phyloP scores from a whole-genome alignment of 2,888 invertebrate genomes.

The Diplazon laetatorius region DNA sequence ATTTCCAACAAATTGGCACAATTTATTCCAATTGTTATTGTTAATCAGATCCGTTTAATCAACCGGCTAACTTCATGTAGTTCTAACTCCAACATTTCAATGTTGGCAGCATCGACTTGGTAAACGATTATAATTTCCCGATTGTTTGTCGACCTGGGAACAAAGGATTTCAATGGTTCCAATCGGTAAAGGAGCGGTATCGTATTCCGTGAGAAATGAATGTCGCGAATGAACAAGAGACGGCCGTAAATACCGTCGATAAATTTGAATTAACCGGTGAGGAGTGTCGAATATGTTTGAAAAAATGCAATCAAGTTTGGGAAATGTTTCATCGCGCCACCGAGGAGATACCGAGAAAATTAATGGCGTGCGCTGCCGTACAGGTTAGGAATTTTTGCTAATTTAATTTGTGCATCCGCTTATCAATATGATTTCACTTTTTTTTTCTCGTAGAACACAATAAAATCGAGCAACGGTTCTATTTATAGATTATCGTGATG shows the following conservation, averaged over 20 bases:
- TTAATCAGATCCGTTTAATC: too few relatives aligned
- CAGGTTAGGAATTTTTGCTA: conserved; percentile 74
- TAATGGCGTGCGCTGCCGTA: conserved; percentile 77
- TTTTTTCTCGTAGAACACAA: too few relatives aligned
- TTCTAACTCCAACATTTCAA: too few relatives aligned
- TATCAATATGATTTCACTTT: conserved; percentile 7
- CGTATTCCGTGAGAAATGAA: conserved; percentile 68
- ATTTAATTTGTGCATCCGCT: conserved; percentile 15
- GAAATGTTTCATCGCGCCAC: conserved; percentile 71
- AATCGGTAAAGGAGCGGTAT: conserved; percentile 43
- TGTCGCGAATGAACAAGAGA: conserved; percentile 66
- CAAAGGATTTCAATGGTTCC: too few relatives aligned
- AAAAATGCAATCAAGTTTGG: conserved; percentile 70
- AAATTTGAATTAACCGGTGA: conserved; percentile 62
- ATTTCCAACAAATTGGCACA: too few relatives aligned
- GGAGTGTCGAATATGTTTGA: conserved; percentile 75
- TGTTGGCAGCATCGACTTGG: too few relatives aligned
- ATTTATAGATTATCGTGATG: too few relatives aligned
- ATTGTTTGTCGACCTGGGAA: too few relatives aligned
- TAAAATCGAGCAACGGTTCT: too few relatives aligned
- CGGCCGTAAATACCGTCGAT: conserved; percentile 53
- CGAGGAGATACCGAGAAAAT: conserved; percentile 71
- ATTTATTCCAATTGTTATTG: too few relatives aligned
- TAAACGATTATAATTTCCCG: too few relatives aligned
- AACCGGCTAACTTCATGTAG: too few relatives aligned